Evolutionary conservation across 2,797 vertebrate species (phyloP).

Genomic region (Helarctos malayanus): DNA sequence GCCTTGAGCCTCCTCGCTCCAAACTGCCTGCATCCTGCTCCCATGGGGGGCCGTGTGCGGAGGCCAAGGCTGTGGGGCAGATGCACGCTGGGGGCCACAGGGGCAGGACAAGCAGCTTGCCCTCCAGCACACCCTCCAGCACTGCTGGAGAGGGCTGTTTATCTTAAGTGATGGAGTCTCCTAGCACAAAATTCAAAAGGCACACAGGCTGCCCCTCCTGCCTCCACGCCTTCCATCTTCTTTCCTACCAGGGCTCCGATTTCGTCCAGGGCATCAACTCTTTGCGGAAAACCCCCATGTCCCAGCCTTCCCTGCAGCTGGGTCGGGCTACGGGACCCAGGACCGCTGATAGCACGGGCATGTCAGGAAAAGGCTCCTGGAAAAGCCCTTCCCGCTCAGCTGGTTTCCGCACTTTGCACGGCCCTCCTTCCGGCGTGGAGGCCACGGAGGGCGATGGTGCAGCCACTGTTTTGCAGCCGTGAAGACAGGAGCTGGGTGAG

Average conservation of each 20-base stretch:
- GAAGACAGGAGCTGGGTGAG: not conserved
- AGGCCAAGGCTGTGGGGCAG: not conserved
- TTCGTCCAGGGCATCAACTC: no score
- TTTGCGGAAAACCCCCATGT: no score
- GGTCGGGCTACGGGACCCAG: not conserved
- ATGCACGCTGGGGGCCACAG: rapidly evolving
- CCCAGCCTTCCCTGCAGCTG: not conserved
- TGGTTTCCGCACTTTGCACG: rapidly evolving
- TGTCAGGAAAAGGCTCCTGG: not conserved
- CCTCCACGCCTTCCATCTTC: rapidly evolving
- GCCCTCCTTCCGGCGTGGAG: not conserved
- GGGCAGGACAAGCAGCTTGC: not conserved
- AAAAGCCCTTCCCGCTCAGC: not conserved
- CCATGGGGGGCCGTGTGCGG: rapidly evolving
- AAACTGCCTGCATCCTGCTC: not conserved
- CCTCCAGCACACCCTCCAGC: not conserved
- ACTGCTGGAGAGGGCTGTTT: no score
- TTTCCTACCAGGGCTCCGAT: not conserved
- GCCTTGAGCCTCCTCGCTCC: not conserved
- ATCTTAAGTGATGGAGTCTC: no score
- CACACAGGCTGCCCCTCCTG: rapidly evolving
- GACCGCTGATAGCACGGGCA: rapidly evolving
- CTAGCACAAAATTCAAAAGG: not conserved
- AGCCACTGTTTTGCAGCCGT: rapidly evolving
- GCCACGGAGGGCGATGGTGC: rapidly evolving